A percentile compares a stretch with the other conserved stretches of the same genome.
These are phyloP conservation scores for Apamea crenata DNA, from an alignment of 2,888 invertebrate species.

Conservation along the genomic window DNA sequence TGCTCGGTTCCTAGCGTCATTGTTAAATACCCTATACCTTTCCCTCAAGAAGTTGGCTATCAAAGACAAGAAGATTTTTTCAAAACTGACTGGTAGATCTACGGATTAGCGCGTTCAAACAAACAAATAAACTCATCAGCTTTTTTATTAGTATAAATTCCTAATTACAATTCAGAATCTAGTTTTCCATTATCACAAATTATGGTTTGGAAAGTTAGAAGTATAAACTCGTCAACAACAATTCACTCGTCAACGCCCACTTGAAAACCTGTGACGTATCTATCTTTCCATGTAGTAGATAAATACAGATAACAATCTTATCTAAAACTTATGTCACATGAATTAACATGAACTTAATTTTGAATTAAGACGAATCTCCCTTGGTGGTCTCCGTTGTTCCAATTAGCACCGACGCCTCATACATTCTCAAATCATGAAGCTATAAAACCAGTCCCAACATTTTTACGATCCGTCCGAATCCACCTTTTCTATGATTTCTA, in stretches of 20 bases:
- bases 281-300: conserved; percentile 18
- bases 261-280: not conserved
- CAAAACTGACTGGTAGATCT: not conserved
- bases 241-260: not conserved
- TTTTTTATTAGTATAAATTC: not conserved
- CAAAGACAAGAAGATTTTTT: not conserved
- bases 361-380: conserved; percentile 73
- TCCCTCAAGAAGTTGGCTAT: not conserved
- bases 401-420: conserved; percentile 82
- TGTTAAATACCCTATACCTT: not conserved
- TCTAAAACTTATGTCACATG: conserved; percentile 53
- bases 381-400: conserved; percentile 83
- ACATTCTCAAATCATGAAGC: conserved; percentile 74
- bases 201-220: not conserved
- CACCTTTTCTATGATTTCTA: conserved; percentile 71
- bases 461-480: conserved; percentile 77
- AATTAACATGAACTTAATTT: conserved; percentile 70
- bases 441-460: conserved; percentile 75
- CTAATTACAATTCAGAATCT: not conserved
- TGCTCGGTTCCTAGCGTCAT: not conserved
- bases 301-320: conserved; percentile 50
- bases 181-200: not conserved
- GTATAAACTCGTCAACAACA: not conserved
- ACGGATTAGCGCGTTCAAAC: not conserved
- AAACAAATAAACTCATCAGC: not conserved